Evolutionary conservation across 2,797 vertebrate species (phyloP).

Genomic region (Knipowitschia caucasica): DNA sequence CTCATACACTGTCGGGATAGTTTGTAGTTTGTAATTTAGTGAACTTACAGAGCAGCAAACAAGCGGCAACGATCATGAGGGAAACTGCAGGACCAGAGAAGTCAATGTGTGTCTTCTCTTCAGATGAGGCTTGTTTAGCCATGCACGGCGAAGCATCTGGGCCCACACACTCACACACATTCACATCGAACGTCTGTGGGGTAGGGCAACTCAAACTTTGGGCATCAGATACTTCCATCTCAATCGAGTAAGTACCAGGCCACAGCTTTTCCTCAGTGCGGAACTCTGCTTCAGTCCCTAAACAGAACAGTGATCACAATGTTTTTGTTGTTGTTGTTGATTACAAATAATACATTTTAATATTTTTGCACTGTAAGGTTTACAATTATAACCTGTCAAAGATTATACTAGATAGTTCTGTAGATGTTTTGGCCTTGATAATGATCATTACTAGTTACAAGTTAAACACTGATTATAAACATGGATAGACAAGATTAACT

Average conservation of each 20-base stretch:
- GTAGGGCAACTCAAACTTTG: constrained; percentile 62
- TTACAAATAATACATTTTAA: no score
- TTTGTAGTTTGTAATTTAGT: neutral
- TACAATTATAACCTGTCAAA: no score
- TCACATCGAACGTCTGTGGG: constrained; percentile 54
- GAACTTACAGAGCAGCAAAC: constrained; percentile 71
- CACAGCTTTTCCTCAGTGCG: constrained; percentile 55
- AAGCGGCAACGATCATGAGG: constrained; percentile 48
- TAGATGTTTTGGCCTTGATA: no score
- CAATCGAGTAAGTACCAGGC: constrained; percentile 63
- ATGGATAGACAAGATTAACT: no score
- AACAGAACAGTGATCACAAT: neutral
- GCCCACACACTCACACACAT: constrained; percentile 67
- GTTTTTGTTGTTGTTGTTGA: no score
- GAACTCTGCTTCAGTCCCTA: constrained; percentile 66
- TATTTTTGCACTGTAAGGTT: no score
- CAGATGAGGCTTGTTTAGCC: rapidly evolving
- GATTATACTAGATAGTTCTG: no score
- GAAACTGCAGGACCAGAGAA: constrained; percentile 55
- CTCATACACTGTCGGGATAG: no score
- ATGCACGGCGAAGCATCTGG: constrained; percentile 25
- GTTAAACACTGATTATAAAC: no score
- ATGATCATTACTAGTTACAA: no score
- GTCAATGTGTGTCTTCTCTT: neutral
- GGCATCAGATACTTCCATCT: constrained; percentile 63